These are phyloP conservation scores for Pediacus dermestoides DNA, from an alignment of 2,888 invertebrate species.

Conservation along the genomic window DNA sequence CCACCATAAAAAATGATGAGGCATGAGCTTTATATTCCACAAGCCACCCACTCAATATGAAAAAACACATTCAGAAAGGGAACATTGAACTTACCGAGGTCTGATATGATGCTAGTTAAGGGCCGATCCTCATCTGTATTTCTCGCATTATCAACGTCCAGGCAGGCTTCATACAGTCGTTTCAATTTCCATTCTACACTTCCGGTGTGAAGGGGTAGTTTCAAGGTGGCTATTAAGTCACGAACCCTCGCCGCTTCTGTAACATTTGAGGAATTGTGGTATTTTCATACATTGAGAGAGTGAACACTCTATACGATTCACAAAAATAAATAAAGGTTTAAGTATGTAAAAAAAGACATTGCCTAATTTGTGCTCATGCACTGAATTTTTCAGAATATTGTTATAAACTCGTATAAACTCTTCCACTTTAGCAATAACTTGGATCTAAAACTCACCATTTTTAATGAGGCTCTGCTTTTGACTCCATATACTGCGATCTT, in stretches of 20 bases:
- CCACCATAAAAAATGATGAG: no score
- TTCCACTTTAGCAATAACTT: no score
- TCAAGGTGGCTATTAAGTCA: conserved; percentile 48
- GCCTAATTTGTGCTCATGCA: no score
- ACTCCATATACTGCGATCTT: conserved; percentile 50
- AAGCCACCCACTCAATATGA: no score
- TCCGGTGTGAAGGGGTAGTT: conserved; percentile 47
- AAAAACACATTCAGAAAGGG: not conserved
- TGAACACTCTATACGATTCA: no score
- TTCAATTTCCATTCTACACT: conserved; percentile 57
- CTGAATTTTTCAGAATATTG: no score
- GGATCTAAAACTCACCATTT: conserved; percentile 47
- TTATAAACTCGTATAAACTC: no score
- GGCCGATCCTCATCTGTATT: conserved; percentile 50
- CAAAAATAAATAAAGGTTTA: no score
- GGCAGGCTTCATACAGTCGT: conserved; percentile 57
- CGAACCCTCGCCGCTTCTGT: conserved; percentile 50
- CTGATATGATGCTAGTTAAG: conserved; percentile 48
- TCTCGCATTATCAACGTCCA: conserved; percentile 50
- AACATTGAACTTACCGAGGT: conserved; percentile 48
- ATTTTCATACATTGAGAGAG: no score
- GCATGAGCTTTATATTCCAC: no score
- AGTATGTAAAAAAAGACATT: no score
- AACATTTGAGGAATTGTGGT: no score
- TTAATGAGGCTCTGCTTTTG: conserved; percentile 45